These are phyloP conservation scores for Teleopsis dalmanni DNA, from an alignment of 1,140 invertebrate species.

Conservation along the genomic window DNA sequence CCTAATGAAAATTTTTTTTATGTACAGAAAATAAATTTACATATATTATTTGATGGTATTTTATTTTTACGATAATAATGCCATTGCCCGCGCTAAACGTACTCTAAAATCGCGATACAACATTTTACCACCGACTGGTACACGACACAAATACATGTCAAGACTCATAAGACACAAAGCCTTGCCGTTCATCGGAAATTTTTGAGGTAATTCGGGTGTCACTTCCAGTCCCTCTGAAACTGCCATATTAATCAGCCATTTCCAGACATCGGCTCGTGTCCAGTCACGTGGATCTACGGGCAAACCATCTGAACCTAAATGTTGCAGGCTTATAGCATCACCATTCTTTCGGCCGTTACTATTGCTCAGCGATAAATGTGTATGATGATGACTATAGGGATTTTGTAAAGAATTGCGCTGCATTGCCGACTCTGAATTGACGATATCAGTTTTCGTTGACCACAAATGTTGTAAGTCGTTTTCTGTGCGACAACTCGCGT, in stretches of 20 bases:
- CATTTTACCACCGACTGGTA: constrained; percentile 59
- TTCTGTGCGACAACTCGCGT: constrained; percentile 12
- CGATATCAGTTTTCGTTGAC: constrained; percentile 13
- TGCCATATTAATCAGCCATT: constrained; percentile 56
- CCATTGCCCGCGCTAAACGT: constrained; percentile 37
- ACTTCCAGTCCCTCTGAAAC: constrained; percentile 50
- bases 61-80: constrained; percentile 22
- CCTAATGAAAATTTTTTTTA: too few species aligned
- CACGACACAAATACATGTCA: constrained; percentile 63
- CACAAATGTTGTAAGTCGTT: constrained; percentile 21
- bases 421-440: constrained; percentile 1
- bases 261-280: constrained; percentile 57
- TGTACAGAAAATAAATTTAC: too few species aligned
- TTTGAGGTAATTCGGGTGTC: constrained; percentile 46
- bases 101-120: constrained; percentile 50
- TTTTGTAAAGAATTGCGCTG: constrained; percentile 19
- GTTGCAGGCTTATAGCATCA: constrained; percentile 14
- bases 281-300: constrained; percentile 60
- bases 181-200: constrained; percentile 73
- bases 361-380: neutral
- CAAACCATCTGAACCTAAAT: constrained; percentile 36
- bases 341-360: neutral
- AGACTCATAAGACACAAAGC: constrained; percentile 66
- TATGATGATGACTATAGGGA: constrained; percentile 21
- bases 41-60: too few species aligned